Conservation (phyloP, 92 coral and sea anemone species). For the Desmophyllum pertusum region DNA sequence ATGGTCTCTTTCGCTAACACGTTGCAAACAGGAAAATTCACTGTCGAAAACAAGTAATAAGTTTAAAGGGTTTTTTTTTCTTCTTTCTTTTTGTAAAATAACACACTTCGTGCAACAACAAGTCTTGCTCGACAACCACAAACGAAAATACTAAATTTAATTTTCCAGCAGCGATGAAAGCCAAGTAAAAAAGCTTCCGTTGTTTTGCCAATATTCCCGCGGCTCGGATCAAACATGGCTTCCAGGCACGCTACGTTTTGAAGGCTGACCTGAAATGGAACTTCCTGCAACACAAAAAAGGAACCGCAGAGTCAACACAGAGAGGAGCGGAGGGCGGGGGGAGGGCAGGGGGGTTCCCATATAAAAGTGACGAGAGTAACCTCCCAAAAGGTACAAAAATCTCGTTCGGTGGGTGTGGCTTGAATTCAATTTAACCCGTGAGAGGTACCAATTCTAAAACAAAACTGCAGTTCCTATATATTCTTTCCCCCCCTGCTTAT, state of each 20-base stretch:
- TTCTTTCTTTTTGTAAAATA: background rate
- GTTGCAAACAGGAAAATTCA: background rate
- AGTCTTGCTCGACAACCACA: background rate
- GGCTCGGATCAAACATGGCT: conserved; percentile 86
- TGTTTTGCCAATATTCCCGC: conserved; percentile 77
- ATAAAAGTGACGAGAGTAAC: too few relatives aligned
- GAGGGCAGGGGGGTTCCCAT: too few relatives aligned
- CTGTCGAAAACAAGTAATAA: background rate
- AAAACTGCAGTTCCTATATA: too few relatives aligned
- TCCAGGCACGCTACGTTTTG: conserved; percentile 73
- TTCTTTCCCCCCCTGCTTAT: too few relatives aligned
- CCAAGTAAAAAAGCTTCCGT: conserved; percentile 84
- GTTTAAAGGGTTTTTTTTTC: background rate
- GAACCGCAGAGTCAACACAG: background rate
- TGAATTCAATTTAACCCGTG: too few relatives aligned
- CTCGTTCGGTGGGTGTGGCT: too few relatives aligned
- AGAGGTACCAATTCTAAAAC: too few relatives aligned
- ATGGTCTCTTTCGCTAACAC: background rate
- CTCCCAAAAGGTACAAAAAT: too few relatives aligned
- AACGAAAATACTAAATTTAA: background rate
- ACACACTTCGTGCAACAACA: background rate
- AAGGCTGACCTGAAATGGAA: conserved; percentile 78
- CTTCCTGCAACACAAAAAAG: conserved; percentile 65
- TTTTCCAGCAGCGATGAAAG: conserved; percentile 45
- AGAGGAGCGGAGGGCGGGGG: background rate